phyloP scores from a whole-genome alignment of 2,113 vertebrate genomes.

The Petaurus breviceps region DNA sequence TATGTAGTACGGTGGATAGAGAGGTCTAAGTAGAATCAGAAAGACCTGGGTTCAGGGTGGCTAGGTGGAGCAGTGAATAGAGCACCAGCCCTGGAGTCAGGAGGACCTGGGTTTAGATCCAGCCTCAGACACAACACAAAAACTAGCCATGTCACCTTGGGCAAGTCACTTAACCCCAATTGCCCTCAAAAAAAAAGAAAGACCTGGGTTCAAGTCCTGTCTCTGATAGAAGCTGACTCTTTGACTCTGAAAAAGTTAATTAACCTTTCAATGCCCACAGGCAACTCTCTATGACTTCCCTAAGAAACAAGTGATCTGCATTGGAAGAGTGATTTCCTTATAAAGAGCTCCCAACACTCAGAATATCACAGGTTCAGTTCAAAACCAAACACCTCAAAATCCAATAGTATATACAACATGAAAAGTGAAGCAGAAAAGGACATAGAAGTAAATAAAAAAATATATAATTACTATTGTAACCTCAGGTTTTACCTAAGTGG shows the following conservation, averaged over 20 bases:
- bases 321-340: neutral
- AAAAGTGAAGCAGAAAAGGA: no score
- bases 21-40: neutral
- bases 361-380: neutral
- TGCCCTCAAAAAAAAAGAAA: no score
- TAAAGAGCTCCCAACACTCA: neutral
- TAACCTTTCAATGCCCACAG: neutral
- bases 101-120: no score
- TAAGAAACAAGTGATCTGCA: neutral
- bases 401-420: no score
- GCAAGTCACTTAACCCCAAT: no score
- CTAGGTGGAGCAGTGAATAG: no score
- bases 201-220: neutral
- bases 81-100: no score
- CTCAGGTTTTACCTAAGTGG: no score
- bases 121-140: no score
- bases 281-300: neutral
- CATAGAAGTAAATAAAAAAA: no score
- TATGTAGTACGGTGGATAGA: neutral
- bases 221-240: neutral
- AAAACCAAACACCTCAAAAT: neutral
- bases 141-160: no score
- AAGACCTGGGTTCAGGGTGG: neutral
- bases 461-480: no score
- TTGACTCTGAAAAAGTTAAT: neutral